Percentiles rank a stretch among this genome's conserved stretches.
Conservation (phyloP, 2,113 vertebrate genomes). For the Callocephalon fimbriatum region DNA sequence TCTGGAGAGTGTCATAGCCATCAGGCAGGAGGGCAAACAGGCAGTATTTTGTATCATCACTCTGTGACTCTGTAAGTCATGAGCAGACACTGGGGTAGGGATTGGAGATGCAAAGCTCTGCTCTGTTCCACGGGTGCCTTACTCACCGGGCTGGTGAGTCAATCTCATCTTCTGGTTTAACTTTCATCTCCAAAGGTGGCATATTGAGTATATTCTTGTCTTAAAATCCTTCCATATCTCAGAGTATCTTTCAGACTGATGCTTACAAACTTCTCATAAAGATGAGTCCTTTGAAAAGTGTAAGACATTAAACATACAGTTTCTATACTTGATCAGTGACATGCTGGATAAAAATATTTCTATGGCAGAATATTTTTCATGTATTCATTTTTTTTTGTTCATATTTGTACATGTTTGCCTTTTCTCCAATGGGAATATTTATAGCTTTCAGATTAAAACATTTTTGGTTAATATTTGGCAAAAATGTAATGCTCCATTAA, state of each 20-base stretch:
- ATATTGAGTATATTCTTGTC: background rate
- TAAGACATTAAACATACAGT: background rate
- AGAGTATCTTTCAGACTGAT: background rate
- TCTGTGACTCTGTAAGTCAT: background rate
- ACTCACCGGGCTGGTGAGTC: background rate
- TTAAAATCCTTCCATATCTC: background rate
- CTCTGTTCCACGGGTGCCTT: background rate
- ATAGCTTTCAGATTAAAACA: background rate
- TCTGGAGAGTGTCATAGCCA: background rate
- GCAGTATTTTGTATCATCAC: background rate
- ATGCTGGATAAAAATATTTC: background rate
- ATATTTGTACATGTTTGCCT: background rate
- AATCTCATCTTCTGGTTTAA: background rate
- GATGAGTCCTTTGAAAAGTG: background rate
- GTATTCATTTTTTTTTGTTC: background rate
- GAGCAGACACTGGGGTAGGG: background rate
- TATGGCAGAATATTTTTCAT: background rate
- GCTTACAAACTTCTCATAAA: background rate
- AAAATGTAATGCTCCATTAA: background rate
- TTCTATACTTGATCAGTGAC: background rate
- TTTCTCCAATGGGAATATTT: background rate
- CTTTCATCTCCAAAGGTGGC: background rate
- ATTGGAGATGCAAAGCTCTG: background rate
- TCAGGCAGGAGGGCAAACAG: background rate
- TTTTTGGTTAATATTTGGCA: background rate